Conservation (phyloP, 2,888 invertebrate genomes). For the Ischnura elegans region DNA sequence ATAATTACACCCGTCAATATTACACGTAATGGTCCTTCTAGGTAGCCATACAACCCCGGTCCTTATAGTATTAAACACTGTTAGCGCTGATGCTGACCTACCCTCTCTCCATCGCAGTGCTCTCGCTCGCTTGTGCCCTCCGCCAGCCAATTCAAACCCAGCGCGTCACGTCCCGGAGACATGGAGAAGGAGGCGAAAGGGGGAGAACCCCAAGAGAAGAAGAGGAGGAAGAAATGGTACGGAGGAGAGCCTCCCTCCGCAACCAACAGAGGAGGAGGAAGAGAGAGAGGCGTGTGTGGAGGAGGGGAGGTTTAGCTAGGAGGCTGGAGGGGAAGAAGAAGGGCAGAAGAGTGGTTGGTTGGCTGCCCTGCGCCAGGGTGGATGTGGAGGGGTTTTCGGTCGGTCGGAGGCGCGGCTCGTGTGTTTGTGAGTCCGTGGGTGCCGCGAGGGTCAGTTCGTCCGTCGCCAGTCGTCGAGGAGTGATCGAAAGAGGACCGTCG, state of each 20-base stretch:
- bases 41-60: too few species aligned
- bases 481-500: background rate
- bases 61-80: too few species aligned
- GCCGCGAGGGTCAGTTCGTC: background rate
- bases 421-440: background rate
- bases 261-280: background rate
- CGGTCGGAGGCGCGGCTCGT: background rate
- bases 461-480: background rate
- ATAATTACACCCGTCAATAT: too few species aligned
- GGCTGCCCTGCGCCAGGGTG: slow-evolving; percentile 12
- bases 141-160: background rate
- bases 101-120: background rate
- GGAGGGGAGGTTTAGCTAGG: too few species aligned
- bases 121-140: background rate
- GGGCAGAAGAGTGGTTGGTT: background rate
- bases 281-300: too few species aligned
- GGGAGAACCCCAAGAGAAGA: too few species aligned
- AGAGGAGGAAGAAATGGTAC: background rate
- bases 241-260: background rate
- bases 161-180: background rate
- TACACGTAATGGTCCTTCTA: too few species aligned
- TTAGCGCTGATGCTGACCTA: background rate
- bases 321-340: background rate
- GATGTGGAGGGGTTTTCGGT: background rate
- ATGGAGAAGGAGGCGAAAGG: background rate